Conservation (phyloP, 2,888 invertebrate genomes). For the Allolobophora icterica region DNA sequence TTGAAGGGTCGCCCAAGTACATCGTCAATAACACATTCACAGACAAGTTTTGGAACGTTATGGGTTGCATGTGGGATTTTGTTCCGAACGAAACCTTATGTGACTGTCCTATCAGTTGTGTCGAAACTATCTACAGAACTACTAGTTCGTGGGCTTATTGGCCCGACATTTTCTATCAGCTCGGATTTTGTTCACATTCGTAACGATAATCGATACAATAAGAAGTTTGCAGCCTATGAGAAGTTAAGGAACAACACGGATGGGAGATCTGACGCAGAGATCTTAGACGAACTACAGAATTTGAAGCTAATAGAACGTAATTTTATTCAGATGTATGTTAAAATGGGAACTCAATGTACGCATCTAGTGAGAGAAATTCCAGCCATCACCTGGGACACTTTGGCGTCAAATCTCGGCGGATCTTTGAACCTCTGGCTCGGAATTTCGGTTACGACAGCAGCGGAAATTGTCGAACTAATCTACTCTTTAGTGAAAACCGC, state of each 20-base stretch:
- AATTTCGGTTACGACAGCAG: background rate
- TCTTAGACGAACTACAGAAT: background rate
- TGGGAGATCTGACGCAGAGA: background rate
- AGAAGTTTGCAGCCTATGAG: background rate
- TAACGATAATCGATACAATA: background rate
- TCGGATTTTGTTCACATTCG: background rate
- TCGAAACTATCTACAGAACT: background rate
- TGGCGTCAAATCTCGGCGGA: conserved; percentile 25
- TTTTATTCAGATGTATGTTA: background rate
- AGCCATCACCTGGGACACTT: background rate
- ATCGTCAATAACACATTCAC: background rate
- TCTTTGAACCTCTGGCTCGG: conserved; percentile 31
- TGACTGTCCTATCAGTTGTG: background rate
- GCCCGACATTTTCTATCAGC: conserved; percentile 3
- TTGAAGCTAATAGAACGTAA: background rate
- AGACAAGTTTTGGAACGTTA: background rate
- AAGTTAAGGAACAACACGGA: background rate
- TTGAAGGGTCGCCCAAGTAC: background rate
- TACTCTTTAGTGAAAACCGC: background rate
- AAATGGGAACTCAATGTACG: background rate
- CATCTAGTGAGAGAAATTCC: background rate
- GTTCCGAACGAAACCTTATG: background rate
- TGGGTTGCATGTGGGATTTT: background rate
- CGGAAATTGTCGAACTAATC: conserved; percentile 4
- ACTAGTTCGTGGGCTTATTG: background rate